Evolutionary conservation across 2,888 invertebrate species (phyloP).

Genomic region (Acrobasis repandana): DNA sequence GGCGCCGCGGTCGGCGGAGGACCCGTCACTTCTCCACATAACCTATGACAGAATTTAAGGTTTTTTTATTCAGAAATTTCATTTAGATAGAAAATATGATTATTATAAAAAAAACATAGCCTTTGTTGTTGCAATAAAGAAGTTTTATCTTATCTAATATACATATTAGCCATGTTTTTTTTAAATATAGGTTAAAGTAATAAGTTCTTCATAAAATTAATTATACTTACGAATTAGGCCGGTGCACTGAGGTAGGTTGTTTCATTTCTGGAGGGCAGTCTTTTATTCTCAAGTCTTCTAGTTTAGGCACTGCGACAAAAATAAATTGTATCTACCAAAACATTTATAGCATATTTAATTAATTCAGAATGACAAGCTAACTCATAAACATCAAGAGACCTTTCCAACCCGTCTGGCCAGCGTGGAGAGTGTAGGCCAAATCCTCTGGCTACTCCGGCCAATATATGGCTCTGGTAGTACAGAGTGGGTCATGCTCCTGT

Average conservation of each 20-base stretch:
- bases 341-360: too few relatives aligned
- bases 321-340: background rate
- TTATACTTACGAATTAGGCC: slow-evolving; percentile 75
- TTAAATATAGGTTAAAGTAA: too few relatives aligned
- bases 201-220: background rate
- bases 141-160: too few relatives aligned
- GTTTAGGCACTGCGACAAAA: slow-evolving; percentile 69
- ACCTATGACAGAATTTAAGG: slow-evolving; percentile 38
- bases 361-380: too few relatives aligned
- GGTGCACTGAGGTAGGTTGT: slow-evolving; percentile 78
- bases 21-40: slow-evolving; percentile 71
- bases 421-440: background rate
- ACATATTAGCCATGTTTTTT: too few relatives aligned
- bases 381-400: too few relatives aligned
- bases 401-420: too few relatives aligned
- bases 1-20: slow-evolving; percentile 46
- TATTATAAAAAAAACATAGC: background rate
- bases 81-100: too few relatives aligned
- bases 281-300: slow-evolving; percentile 82
- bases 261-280: slow-evolving; percentile 78
- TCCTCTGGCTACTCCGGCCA: too few relatives aligned
- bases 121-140: too few relatives aligned
- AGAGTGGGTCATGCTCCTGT: too few relatives aligned
- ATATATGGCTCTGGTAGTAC: too few relatives aligned
- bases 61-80: background rate